A percentile compares a stretch with the other conserved stretches of the same genome.
Conservation (phyloP, 2,888 invertebrate genomes). For the Empis stercorea region DNA sequence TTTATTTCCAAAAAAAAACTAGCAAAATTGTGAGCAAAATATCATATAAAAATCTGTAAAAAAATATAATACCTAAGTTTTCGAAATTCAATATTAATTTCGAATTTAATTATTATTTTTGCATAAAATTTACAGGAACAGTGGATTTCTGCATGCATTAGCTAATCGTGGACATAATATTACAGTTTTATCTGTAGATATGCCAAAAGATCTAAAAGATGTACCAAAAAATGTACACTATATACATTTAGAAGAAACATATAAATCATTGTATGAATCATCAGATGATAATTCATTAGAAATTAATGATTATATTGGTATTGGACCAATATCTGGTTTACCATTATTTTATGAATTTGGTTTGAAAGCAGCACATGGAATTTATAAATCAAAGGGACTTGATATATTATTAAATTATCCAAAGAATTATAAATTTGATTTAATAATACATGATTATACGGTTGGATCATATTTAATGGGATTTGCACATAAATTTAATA, state of each 20-base stretch:
- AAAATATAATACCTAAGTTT: too few species aligned
- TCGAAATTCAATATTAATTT: too few species aligned
- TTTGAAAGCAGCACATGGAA: slow-evolving; percentile 4
- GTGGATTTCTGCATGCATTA: slow-evolving; percentile 15
- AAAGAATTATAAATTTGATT: slow-evolving; percentile 23
- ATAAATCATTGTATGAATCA: slow-evolving; percentile 10
- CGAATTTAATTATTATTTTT: too few species aligned
- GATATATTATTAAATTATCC: slow-evolving; percentile 21
- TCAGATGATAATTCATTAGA: slow-evolving; percentile 4
- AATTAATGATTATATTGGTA: slow-evolving; percentile 10
- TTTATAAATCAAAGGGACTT: slow-evolving; percentile 17
- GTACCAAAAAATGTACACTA: slow-evolving; percentile 18
- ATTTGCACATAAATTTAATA: slow-evolving; percentile 23
- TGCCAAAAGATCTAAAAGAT: slow-evolving; percentile 12
- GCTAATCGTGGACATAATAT: slow-evolving; percentile 19
- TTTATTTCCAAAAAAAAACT: too few species aligned
- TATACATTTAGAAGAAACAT: slow-evolving; percentile 21
- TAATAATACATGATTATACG: slow-evolving; percentile 27
- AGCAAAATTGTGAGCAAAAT: too few species aligned
- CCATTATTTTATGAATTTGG: slow-evolving; percentile 12
- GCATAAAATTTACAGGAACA: slow-evolving; percentile 15
- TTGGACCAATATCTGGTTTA: slow-evolving; percentile 11
- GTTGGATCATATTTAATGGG: slow-evolving; percentile 23
- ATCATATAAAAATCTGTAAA: too few species aligned
- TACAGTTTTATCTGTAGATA: slow-evolving; percentile 19